These are phyloP conservation scores for Echinops telfairi DNA, from an alignment of 2,113 vertebrate genomes.

Conservation along the genomic window DNA sequence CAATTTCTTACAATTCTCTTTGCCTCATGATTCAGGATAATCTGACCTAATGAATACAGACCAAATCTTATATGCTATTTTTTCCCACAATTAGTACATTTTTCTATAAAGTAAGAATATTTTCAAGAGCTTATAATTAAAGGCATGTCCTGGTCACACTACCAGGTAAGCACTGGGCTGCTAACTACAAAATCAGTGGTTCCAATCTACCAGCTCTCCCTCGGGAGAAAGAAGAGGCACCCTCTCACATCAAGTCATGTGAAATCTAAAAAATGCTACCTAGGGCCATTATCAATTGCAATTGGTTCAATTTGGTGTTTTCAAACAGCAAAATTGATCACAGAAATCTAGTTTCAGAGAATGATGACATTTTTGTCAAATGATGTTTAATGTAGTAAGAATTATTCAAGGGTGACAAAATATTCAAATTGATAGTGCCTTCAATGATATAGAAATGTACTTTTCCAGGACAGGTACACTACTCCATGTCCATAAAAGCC, in stretches of 20 bases:
- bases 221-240: too few relatives aligned
- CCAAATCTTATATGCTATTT: not conserved
- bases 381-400: not conserved
- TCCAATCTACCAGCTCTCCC: too few relatives aligned
- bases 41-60: conserved; percentile 27
- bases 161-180: too few relatives aligned
- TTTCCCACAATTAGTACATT: conserved; percentile 3
- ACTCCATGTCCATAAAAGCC: not conserved
- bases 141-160: too few relatives aligned
- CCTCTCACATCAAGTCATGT: too few relatives aligned
- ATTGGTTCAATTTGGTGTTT: too few relatives aligned
- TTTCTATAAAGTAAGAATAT: not conserved
- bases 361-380: conserved; percentile 5
- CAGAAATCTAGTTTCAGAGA: not conserved
- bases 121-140: conserved; percentile 25
- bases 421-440: conserved; percentile 1
- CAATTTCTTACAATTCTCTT: conserved; percentile 40
- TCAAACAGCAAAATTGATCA: not conserved
- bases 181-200: too few relatives aligned
- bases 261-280: too few relatives aligned
- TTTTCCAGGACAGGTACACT: not conserved
- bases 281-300: too few relatives aligned
- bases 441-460: not conserved
- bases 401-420: not conserved
- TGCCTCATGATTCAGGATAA: not conserved